A percentile compares a stretch with the other conserved stretches of the same genome.
These are phyloP conservation scores for Ptilonorhynchus violaceus DNA, from an alignment of 2,113 vertebrate genomes.

Conservation along the genomic window DNA sequence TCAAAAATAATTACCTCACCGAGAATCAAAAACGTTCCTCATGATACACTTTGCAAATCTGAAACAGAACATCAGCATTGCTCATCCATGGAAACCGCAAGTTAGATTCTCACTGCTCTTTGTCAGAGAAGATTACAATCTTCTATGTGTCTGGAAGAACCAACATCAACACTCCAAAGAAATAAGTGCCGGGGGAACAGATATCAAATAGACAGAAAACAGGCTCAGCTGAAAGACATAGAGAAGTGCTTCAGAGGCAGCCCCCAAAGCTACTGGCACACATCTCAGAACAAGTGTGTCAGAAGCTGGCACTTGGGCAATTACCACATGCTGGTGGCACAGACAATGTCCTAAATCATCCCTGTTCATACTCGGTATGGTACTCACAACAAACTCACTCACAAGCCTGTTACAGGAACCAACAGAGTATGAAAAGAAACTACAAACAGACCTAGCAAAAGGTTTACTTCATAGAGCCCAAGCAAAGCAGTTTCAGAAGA, in stretches of 20 bases:
- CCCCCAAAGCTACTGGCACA: background rate
- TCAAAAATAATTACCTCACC: background rate
- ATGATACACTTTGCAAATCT: background rate
- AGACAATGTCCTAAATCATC: background rate
- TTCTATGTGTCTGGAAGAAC: background rate
- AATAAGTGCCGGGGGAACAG: background rate
- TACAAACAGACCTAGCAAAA: background rate
- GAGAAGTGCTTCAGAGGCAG: background rate
- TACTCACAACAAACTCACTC: background rate
- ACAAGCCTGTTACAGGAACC: background rate
- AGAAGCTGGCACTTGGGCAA: background rate
- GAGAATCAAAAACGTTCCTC: background rate
- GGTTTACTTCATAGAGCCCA: background rate
- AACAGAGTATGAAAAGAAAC: background rate
- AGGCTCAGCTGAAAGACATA: background rate
- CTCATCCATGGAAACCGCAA: background rate
- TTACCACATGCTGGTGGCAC: accelerated
- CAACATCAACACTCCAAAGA: background rate
- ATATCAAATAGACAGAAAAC: background rate
- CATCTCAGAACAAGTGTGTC: background rate
- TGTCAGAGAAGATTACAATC: background rate
- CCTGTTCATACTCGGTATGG: accelerated
- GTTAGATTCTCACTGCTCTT: background rate
- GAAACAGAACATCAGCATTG: background rate
- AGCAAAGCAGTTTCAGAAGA: background rate